Evolutionary conservation across 2,888 invertebrate species (phyloP), one percentile per base, ranked within the genome.

Genomic region (Petrolisthes cinctipes): DNA sequence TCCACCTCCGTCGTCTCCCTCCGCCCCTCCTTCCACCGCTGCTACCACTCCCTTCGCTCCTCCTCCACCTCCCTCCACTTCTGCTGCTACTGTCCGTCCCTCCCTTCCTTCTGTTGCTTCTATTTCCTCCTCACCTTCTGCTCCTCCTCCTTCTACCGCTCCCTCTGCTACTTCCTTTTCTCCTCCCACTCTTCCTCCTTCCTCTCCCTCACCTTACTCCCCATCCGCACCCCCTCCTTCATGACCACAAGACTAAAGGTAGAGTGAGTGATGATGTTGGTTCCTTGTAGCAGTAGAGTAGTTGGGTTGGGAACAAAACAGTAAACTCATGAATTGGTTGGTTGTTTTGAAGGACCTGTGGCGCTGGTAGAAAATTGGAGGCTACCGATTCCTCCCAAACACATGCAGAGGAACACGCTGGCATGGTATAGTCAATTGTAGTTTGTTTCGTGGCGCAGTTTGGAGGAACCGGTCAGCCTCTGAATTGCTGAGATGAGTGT

Each of bases 1-100:
- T 5, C 5, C 61, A n/a, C 5, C 54, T 53, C 51, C 79, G 20
- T 53, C 87, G 7, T n/a, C 87, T 73, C 84, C 75, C 9, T 71
- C 87, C 17, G 76, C 83, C 4, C 57, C 53, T 11, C 66, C 73
- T 5, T 7, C n/a, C 4, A 6, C 5, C 4, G 54, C 17, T 79
- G 51, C 9, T 54, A 14, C 23, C 56, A 51, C 51, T 53, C 53
- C 53, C 53, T 61, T 61, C 3, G 61, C n/a, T 17, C 1, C 68
- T 7, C 37, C 20, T 82, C 20, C 7, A 20, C 23, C 4, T 4
- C 61, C 61, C 17, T 23, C 23, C 37, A 56, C 71, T n/a, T 71
- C 71, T n/a, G 71, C 71, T 6, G n/a, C 71, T n/a, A 1, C 71
- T 14, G 9, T 17, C 3, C 17, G 1, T 61, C 61, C 61, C 9